These are phyloP conservation scores for Danionella cerebrum DNA, from an alignment of 2,113 vertebrate genomes.

Conservation along the genomic window DNA sequence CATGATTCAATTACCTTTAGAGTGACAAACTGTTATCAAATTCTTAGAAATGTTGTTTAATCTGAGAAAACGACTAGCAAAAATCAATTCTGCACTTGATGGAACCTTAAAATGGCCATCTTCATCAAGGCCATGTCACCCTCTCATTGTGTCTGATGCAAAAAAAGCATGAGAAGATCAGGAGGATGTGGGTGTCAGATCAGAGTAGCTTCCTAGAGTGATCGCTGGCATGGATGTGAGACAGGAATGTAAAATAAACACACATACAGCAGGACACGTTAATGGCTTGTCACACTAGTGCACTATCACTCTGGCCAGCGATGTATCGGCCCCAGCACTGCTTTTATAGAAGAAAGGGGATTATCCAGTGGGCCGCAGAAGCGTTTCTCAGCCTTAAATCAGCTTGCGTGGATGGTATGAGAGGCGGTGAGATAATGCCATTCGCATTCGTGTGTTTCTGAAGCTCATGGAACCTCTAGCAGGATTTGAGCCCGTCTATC, in stretches of 20 bases:
- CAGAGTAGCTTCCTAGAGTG: slow-evolving; percentile 45
- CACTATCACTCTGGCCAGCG: slow-evolving; percentile 63
- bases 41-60: slow-evolving; percentile 5
- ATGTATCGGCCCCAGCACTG: slow-evolving; percentile 50
- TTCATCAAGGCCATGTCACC: background rate
- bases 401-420: slow-evolving; percentile 53
- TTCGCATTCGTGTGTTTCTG: slow-evolving; percentile 56
- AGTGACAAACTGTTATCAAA: slow-evolving; percentile 27
- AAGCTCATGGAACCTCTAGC: slow-evolving; percentile 31
- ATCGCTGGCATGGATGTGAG: slow-evolving; percentile 17
- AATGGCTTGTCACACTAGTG: slow-evolving; percentile 42
- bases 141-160: slow-evolving; percentile 56
- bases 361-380: slow-evolving; percentile 61
- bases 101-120: slow-evolving; percentile 27
- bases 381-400: slow-evolving; percentile 45
- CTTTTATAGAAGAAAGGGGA: slow-evolving; percentile 60
- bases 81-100: slow-evolving; percentile 32
- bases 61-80: too few relatives aligned
- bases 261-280: slow-evolving; percentile 39
- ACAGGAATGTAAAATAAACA: slow-evolving; percentile 32
- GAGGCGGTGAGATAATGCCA: slow-evolving; percentile 61
- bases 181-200: slow-evolving; percentile 52
- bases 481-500: slow-evolving; percentile 51
- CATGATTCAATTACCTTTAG: background rate
- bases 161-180: slow-evolving; percentile 44